Evolutionary conservation across 2,888 invertebrate species (phyloP).

Genomic region (Cerastoderma edule): DNA sequence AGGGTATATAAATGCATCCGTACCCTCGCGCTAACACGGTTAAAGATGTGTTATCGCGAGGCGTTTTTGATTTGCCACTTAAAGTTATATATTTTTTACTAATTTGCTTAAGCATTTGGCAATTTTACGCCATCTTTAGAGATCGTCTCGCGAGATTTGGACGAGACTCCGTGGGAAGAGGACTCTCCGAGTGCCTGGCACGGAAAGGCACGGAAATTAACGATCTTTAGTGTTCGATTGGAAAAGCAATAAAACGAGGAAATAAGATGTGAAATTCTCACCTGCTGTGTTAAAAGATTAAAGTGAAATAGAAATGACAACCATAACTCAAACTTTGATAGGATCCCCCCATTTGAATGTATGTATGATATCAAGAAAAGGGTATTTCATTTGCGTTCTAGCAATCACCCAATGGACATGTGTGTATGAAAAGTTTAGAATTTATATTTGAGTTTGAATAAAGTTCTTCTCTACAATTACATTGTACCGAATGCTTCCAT

Average conservation of each 20-base stretch:
- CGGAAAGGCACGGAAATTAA: conserved; percentile 8
- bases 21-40: conserved; percentile 4
- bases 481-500: no score
- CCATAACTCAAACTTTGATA: no score
- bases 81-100: not conserved
- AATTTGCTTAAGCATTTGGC: conserved; percentile 16
- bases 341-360: no score
- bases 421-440: no score
- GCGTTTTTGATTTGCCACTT: conserved; percentile 11
- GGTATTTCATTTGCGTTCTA: no score
- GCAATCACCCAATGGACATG: no score
- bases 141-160: not conserved
- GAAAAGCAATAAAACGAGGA: conserved; percentile 8
- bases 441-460: no score
- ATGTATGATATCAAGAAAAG: no score
- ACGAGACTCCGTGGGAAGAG: conserved; percentile 1
- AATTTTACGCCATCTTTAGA: conserved; percentile 25
- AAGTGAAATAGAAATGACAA: no score
- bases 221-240: conserved; percentile 4
- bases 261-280: conserved; percentile 8
- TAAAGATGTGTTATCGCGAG: conserved; percentile 19
- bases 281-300: conserved; percentile 8
- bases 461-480: no score
- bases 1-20: not conserved
- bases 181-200: not conserved